Evolutionary conservation across 2,888 invertebrate species (phyloP).

Genomic region (Parthenolecanium corni): DNA sequence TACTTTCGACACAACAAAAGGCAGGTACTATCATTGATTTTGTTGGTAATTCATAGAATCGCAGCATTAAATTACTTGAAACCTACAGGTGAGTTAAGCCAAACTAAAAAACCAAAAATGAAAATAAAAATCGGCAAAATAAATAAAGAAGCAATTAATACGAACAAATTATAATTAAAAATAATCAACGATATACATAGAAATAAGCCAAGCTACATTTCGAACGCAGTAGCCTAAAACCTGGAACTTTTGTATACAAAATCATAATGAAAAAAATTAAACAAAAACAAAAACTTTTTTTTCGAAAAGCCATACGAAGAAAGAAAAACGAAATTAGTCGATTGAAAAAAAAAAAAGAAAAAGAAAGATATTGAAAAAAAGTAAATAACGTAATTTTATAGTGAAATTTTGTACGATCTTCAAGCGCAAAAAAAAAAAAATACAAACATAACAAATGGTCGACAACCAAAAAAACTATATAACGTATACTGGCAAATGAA

Average conservation of each 20-base stretch:
- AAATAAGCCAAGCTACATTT: constrained; percentile 10
- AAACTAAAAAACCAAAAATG: background rate
- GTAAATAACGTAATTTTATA: constrained; percentile 47
- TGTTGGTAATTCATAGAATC: too few species aligned
- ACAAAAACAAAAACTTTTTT: constrained; percentile 32
- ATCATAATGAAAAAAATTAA: constrained; percentile 31
- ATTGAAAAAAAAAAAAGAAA: constrained; percentile 35
- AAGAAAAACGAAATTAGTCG: constrained; percentile 38
- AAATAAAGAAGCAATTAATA: constrained; percentile 6
- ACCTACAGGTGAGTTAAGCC: background rate
- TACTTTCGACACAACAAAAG: too few species aligned
- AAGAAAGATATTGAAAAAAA: constrained; percentile 36
- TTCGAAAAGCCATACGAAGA: constrained; percentile 32
- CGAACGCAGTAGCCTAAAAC: constrained; percentile 30
- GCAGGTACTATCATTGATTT: too few species aligned
- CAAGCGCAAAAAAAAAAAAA: constrained; percentile 37
- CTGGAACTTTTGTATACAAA: background rate
- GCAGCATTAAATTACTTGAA: too few species aligned
- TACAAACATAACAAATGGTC: constrained; percentile 33
- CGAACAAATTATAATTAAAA: constrained; percentile 24
- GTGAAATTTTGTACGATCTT: constrained; percentile 46
- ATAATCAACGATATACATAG: constrained; percentile 20
- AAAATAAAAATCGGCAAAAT: background rate
- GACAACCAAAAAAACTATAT: constrained; percentile 28
- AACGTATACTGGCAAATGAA: constrained; percentile 11